A percentile compares a stretch with the other conserved stretches of the same genome.
phyloP scores from a whole-genome alignment of 1,140 invertebrate species.

The Drosophila nasuta region DNA sequence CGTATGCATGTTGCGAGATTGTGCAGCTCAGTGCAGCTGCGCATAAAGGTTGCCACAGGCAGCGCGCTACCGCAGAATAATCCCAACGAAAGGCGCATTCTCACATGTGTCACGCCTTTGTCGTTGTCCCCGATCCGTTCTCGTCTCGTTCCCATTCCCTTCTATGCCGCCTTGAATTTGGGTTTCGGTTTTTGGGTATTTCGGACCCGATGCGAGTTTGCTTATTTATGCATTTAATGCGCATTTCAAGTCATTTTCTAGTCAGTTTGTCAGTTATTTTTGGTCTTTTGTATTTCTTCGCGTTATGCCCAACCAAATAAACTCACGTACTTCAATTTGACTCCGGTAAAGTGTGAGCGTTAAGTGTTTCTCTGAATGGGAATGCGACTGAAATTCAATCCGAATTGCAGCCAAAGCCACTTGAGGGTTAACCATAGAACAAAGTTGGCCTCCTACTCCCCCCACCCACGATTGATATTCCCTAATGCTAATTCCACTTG shows the following conservation, averaged over 20 bases:
- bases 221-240: constrained; percentile 67
- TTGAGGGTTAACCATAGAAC: constrained; percentile 31
- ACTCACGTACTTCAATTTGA: constrained; percentile 72
- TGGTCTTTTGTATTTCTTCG: constrained; percentile 15
- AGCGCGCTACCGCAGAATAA: constrained; percentile 64
- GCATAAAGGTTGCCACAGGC: constrained; percentile 26
- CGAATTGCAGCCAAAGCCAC: constrained; percentile 33
- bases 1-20: constrained; percentile 19
- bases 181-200: not conserved
- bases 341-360: constrained; percentile 39
- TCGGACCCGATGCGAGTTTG: constrained; percentile 30
- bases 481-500: constrained; percentile 64
- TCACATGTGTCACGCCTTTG: constrained; percentile 63
- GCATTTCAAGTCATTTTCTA: constrained; percentile 59
- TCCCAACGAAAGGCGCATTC: constrained; percentile 68
- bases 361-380: constrained; percentile 54
- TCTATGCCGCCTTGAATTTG: no score
- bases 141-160: constrained; percentile 11
- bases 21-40: constrained; percentile 29
- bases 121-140: constrained; percentile 1
- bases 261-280: constrained; percentile 34
- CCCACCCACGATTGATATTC: not conserved
- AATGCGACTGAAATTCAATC: constrained; percentile 55
- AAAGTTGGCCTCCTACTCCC: constrained; percentile 20
- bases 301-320: constrained; percentile 49